phyloP scores from a whole-genome alignment of 2,113 vertebrate genomes.

The Etia nguti region DNA sequence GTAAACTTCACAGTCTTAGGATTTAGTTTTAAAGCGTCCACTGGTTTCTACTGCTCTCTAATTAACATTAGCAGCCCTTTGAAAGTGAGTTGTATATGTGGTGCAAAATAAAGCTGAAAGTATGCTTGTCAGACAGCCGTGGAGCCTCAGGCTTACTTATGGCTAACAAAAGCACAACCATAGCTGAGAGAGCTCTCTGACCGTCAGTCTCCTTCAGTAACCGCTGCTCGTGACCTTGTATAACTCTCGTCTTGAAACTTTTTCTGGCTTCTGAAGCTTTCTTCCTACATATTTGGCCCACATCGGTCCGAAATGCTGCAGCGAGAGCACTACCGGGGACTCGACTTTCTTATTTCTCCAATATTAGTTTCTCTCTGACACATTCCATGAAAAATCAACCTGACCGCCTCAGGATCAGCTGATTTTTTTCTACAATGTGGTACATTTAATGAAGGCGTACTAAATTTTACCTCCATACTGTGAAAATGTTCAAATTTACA shows the following conservation, averaged over 20 bases:
- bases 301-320: background rate
- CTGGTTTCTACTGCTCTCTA: background rate
- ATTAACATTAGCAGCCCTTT: background rate
- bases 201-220: background rate
- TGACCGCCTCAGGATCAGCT: background rate
- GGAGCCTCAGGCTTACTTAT: background rate
- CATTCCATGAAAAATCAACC: background rate
- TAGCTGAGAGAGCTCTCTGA: background rate
- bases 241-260: background rate
- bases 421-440: background rate
- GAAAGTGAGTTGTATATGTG: background rate
- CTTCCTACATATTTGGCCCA: background rate
- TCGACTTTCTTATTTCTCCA: background rate
- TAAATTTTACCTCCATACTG: background rate
- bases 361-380: background rate
- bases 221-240: background rate
- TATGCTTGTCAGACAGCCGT: background rate
- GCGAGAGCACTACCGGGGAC: background rate
- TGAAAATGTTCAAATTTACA: background rate
- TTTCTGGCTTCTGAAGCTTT: too few species aligned
- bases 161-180: background rate
- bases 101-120: background rate
- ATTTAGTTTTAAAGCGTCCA: background rate
- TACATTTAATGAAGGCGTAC: background rate
- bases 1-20: background rate